Percentiles rank a stretch among this genome's conserved stretches.
These are phyloP conservation scores for Nettapus auritus DNA, from an alignment of 2,113 vertebrate species.

Conservation along the genomic window DNA sequence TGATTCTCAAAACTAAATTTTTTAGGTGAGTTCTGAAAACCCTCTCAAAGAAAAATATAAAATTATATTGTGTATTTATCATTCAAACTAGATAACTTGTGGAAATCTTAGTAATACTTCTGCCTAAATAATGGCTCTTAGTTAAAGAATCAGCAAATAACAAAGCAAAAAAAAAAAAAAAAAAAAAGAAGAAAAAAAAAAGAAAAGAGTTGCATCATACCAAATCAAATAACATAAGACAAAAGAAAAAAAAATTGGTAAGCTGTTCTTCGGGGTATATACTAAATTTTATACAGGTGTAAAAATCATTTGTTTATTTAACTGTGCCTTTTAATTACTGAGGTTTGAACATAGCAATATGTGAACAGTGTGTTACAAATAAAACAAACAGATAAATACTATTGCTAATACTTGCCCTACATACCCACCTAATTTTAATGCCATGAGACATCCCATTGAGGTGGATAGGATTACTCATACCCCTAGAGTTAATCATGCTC, in stretches of 20 bases:
- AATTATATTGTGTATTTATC: background rate
- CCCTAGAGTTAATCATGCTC: background rate
- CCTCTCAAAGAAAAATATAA: background rate
- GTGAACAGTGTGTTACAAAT: background rate
- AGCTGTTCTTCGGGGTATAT: background rate
- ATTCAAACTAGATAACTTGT: background rate
- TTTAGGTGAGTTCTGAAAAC: background rate
- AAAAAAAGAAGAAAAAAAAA: background rate
- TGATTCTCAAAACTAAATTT: background rate
- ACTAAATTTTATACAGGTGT: background rate
- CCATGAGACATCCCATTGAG: background rate
- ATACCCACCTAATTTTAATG: background rate
- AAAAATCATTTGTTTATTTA: background rate
- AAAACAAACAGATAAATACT: background rate
- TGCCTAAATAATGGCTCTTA: background rate
- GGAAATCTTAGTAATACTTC: background rate
- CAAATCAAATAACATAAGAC: background rate
- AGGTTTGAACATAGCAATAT: background rate
- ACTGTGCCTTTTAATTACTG: background rate
- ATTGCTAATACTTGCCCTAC: background rate
- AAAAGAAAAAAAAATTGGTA: background rate
- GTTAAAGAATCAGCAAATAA: background rate
- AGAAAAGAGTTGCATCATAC: background rate
- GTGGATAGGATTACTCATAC: background rate
- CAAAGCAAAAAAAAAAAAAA: background rate